These are phyloP conservation scores for Phyllotis vaccarum DNA, from an alignment of 2,797 vertebrate species.

Conservation along the genomic window DNA sequence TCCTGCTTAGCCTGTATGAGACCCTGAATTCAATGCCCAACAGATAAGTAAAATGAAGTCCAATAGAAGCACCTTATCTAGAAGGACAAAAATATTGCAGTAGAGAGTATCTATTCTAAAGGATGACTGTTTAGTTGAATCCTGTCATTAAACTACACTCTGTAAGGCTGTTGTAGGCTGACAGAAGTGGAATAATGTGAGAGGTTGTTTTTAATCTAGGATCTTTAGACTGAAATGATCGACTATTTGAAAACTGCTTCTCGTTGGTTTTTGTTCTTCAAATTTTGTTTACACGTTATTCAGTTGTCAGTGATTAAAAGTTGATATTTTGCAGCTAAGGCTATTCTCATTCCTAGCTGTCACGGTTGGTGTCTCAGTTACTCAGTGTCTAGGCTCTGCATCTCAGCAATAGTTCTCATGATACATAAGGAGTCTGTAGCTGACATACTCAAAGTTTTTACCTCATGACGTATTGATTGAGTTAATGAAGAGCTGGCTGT, in stretches of 20 bases:
- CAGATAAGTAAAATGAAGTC: not conserved
- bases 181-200: not conserved
- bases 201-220: not conserved
- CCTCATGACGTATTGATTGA: conserved; percentile 42
- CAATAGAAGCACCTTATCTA: not conserved
- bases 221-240: conserved; percentile 11
- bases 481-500: not conserved
- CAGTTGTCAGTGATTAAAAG: not conserved
- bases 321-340: not conserved
- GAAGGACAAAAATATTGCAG: not conserved
- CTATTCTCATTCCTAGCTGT: not conserved
- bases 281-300: conserved; percentile 17
- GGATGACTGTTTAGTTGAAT: conserved; percentile 12
- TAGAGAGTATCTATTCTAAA: not conserved
- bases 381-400: not conserved
- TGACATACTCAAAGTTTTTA: conserved; percentile 16
- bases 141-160: conserved; percentile 23
- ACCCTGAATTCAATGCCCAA: not conserved
- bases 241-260: conserved; percentile 33
- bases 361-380: not conserved
- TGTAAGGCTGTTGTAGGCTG: not conserved
- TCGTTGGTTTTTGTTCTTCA: conserved; percentile 1
- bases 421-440: not conserved
- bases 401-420: not conserved
- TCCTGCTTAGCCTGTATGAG: not conserved